Evolutionary conservation across 2,888 invertebrate species (phyloP).

Genomic region (Ormyrus rosae): DNA sequence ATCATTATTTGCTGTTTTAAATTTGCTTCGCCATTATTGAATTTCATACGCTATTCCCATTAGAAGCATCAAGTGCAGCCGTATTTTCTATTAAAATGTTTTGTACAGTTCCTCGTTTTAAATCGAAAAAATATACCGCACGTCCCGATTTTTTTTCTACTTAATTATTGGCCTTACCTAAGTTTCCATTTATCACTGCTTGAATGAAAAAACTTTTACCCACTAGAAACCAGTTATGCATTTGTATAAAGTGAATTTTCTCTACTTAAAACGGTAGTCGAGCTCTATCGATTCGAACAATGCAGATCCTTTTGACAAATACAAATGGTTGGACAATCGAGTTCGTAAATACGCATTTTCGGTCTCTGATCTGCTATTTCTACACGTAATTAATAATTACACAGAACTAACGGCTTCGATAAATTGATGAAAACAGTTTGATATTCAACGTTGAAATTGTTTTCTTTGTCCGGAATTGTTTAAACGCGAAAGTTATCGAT

Average conservation of each 20-base stretch:
- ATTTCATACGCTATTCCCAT: slow-evolving; percentile 34
- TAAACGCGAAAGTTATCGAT: background rate
- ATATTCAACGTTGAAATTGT: no score
- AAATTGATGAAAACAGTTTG: slow-evolving; percentile 4
- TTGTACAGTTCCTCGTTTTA: slow-evolving; percentile 10
- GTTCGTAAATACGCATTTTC: background rate
- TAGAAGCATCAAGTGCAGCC: slow-evolving; percentile 34
- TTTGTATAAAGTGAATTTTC: slow-evolving; percentile 1
- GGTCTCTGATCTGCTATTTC: background rate
- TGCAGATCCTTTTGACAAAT: slow-evolving; percentile 8
- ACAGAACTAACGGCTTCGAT: background rate
- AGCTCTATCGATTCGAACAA: slow-evolving; percentile 8
- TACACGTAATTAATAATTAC: no score
- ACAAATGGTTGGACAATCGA: slow-evolving; percentile 1
- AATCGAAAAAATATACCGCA: slow-evolving; percentile 35
- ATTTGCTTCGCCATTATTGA: slow-evolving; percentile 46
- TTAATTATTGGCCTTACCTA: background rate
- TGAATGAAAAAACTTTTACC: slow-evolving; percentile 10
- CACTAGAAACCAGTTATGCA: background rate
- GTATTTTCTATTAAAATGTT: slow-evolving; percentile 2
- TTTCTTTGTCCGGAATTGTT: no score
- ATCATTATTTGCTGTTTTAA: slow-evolving; percentile 51
- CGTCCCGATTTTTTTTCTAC: slow-evolving; percentile 22
- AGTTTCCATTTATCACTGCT: background rate
- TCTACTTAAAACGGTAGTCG: background rate